Base-by-base conservation (phyloP, 37 sponge, comb jelly and placozoan species). In the Corticium candelabrum region DNA sequence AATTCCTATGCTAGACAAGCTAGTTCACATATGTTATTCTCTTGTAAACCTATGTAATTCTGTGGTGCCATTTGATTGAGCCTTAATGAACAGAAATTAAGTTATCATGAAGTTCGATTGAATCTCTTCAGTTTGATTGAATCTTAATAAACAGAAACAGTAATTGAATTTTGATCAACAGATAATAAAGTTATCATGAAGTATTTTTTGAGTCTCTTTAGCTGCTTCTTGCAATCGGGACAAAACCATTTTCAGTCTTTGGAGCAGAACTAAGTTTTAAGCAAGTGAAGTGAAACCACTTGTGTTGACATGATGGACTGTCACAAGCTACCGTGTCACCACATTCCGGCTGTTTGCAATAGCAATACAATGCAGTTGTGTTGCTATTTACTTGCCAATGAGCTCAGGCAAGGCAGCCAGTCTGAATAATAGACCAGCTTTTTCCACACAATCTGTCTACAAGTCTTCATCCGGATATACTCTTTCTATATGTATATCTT, bases 321-420 rank as follows among this genome's bases (percentile, higher is more conserved):
- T 71, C 79, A 33, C 79, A 78, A 3, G 35, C 35, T 4, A 78
- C 68, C 79, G 34, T 78, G 2, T 78, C 79, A 33, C 73, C 74
- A 70, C 56, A 41, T 29, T 81, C 67, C 4, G 34, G 31, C 3
- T 34, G 36, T 68, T 77, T 62, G 37, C 82, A 86, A 33, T 41
- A 86, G 69, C 78, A 86, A 34, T 75, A 76, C 37, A 30, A 30
- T 78, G 37, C 11, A 79, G 32, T 21, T 35, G 27, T 35, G n/a
- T n/a, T n/a, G n/a, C n/a, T n/a, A n/a, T n/a, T n/a, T 73, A 87
- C 73, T 68, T 87, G 3, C 82, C 84, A n/a, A 87, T 29, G 37
- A 81, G 31, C 50, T 85, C 81, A 40, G 86, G 85, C 68, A 85
- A 40, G 2, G 80, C 50, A 33, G 69, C 81, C 35, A 4, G 50